Percentiles rank a stretch among this genome's conserved stretches.
Conservation (phyloP, 2,113 vertebrate genomes). For the Glaucidium brasilianum region DNA sequence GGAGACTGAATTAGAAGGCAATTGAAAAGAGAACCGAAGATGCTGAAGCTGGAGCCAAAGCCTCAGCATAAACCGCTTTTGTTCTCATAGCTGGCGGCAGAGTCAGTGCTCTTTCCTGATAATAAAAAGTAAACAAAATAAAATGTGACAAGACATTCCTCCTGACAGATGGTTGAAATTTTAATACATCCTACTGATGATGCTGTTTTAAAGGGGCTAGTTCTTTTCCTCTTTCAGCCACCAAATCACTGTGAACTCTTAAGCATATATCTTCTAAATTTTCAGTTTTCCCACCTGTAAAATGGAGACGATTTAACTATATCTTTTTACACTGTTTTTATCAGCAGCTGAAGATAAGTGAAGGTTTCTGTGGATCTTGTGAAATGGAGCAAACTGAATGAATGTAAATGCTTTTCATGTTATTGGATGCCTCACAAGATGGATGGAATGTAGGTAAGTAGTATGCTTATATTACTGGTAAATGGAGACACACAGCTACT, state of each 20-base stretch:
- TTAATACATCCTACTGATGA: not conserved
- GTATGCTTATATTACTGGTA: not conserved
- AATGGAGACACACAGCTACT: not conserved
- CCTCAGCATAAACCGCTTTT: not conserved
- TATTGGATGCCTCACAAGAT: not conserved
- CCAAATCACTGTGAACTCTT: not conserved
- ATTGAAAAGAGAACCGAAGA: not conserved
- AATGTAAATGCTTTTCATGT: not conserved
- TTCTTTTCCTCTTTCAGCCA: not conserved
- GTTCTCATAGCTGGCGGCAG: not conserved
- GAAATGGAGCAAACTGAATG: not conserved
- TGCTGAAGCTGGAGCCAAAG: not conserved
- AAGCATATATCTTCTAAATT: not conserved
- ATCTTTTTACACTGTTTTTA: not conserved
- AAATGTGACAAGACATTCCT: constrained; percentile 5
- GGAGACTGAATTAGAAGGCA: not conserved
- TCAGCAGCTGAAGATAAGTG: not conserved
- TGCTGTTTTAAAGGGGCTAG: not conserved
- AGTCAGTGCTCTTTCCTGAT: not conserved
- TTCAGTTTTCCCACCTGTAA: not conserved
- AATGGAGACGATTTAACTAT: not conserved
- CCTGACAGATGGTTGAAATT: constrained; percentile 25
- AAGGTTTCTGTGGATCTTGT: not conserved
- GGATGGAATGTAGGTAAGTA: not conserved
- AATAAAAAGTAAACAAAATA: constrained; percentile 40